Conservation (phyloP, 2,888 invertebrate genomes). For the Caenorhabditis wallacei region DNA sequence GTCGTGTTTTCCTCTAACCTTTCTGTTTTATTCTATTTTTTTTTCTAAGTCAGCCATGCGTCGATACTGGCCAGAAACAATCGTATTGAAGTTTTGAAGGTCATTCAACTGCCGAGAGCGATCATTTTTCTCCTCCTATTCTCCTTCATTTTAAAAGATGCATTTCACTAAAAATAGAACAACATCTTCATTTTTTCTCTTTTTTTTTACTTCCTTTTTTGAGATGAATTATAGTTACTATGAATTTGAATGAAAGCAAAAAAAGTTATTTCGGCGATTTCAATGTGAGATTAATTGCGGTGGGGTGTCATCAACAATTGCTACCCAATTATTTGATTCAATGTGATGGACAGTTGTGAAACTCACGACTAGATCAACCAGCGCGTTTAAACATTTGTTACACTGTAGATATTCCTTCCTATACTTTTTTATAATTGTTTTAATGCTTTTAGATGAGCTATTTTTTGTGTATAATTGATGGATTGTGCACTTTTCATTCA, state of each 20-base stretch:
- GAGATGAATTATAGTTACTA: background rate
- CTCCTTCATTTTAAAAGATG: conserved; percentile 27
- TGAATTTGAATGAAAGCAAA: too few species aligned
- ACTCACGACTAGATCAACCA: conserved; percentile 1
- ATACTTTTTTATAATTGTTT: background rate
- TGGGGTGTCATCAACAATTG: conserved; percentile 4
- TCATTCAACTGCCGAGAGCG: conserved; percentile 21
- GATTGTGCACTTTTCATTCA: background rate
- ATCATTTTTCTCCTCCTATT: background rate
- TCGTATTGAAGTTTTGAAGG: conserved; percentile 24
- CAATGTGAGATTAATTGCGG: background rate
- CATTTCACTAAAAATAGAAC: conserved; percentile 12
- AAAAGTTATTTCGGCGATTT: too few species aligned
- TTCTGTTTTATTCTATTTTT: background rate
- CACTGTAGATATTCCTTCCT: background rate
- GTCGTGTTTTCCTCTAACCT: conserved; percentile 1
- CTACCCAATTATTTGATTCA: conserved; percentile 9
- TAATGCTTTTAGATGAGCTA: background rate
- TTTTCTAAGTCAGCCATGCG: conserved; percentile 2
- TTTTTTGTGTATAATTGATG: background rate
- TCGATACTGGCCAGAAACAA: conserved; percentile 20
- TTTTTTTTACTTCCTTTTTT: background rate
- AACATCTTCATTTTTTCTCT: background rate
- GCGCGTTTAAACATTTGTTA: conserved; percentile 13
- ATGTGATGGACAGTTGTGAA: conserved; percentile 3